Evolutionary conservation across 37 sponge, comb jelly and placozoan genomes (phyloP).

Genomic region (Eunapius fragilis): DNA sequence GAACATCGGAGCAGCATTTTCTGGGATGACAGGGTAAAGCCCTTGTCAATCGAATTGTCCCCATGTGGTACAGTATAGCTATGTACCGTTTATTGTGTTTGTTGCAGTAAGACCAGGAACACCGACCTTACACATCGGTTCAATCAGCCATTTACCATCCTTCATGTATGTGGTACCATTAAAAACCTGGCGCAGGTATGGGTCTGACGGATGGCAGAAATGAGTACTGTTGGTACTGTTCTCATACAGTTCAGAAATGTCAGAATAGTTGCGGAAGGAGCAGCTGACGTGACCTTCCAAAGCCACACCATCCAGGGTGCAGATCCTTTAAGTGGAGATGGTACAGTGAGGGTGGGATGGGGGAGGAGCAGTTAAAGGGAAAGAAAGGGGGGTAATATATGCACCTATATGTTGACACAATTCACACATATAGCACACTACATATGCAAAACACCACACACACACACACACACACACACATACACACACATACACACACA

Average conservation of each 20-base stretch:
- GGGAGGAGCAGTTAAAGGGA: background rate
- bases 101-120: conserved; percentile 77
- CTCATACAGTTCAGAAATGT: background rate
- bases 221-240: background rate
- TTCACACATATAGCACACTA: no score
- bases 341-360: background rate
- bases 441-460: no score
- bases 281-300: conserved; percentile 17
- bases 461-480: background rate
- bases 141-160: background rate
- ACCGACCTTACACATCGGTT: conserved; percentile 60
- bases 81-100: conserved; percentile 60
- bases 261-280: background rate
- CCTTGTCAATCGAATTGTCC: background rate
- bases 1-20: conserved; percentile 46
- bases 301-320: conserved; percentile 56
- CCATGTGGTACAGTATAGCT: background rate
- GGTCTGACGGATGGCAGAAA: background rate
- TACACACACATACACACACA: background rate
- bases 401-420: no score
- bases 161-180: conserved; percentile 5
- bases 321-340: conserved; percentile 36
- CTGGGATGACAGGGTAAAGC: conserved; percentile 13
- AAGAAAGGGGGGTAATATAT: background rate
- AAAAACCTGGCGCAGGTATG: background rate